Percentiles rank a stretch among this genome's conserved stretches.
Conservation (phyloP, 2,113 vertebrate genomes). For the Excalfactoria chinensis region DNA sequence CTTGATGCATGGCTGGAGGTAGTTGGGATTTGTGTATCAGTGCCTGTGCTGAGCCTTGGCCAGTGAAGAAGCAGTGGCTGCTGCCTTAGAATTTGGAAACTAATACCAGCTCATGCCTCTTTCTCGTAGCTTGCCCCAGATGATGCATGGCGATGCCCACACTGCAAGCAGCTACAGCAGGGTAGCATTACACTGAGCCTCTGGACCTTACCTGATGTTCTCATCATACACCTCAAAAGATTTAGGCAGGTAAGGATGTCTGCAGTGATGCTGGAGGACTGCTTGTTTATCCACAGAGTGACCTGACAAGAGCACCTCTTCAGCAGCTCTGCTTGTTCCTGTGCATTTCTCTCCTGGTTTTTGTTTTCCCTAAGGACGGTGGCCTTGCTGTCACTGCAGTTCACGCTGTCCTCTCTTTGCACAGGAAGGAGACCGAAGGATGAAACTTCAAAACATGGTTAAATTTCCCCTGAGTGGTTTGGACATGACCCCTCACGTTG, state of each 20-base stretch:
- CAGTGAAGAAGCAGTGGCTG: neutral
- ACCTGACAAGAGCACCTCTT: neutral
- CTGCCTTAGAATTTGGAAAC: neutral
- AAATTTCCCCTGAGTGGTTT: slow-evolving; percentile 90
- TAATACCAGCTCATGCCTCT: neutral
- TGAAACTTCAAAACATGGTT: slow-evolving; percentile 97
- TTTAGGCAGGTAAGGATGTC: slow-evolving; percentile 90
- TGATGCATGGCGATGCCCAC: slow-evolving; percentile 97
- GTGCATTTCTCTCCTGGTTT: neutral
- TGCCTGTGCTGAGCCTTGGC: neutral
- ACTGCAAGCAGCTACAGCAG: slow-evolving; percentile 98
- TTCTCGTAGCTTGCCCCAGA: slow-evolving; percentile 91
- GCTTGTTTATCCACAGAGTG: neutral
- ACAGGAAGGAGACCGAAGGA: slow-evolving; percentile 91
- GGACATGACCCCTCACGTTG: slow-evolving; percentile 98
- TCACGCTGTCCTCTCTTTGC: neutral
- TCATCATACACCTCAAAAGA: slow-evolving; percentile 96
- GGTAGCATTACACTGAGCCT: slow-evolving; percentile 96
- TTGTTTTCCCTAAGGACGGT: neutral
- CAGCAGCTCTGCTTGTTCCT: neutral
- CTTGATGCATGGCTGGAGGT: neutral
- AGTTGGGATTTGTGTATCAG: neutral
- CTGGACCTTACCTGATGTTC: slow-evolving; percentile 97
- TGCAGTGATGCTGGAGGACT: neutral
- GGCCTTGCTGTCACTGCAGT: neutral